Base-by-base conservation (phyloP, 2,888 invertebrate species). In the Erannis defoliaria region DNA sequence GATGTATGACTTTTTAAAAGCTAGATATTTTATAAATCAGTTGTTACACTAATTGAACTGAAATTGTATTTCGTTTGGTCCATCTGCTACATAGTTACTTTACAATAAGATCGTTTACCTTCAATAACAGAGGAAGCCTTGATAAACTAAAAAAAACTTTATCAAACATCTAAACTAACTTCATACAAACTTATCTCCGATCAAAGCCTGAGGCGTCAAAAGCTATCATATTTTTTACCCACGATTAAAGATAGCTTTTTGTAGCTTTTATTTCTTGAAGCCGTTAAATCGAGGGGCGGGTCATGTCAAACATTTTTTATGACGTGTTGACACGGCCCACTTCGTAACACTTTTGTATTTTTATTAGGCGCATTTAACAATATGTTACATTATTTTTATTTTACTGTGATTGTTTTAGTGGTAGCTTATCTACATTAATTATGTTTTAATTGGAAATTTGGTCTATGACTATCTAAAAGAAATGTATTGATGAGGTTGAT, bases 281-380 rank as follows among this genome's bases (percentile, higher is more conserved):
- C 50, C 57, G 65, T 70, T 73, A 67, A 77, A 75, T 74, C 51
- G 71, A 71, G 70, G 72, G 75, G 75, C 77, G 76, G 76, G 73
- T 56, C 64, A 33, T 65, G 71, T 72, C 69, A 64, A 70, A 48
- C 65, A 42, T 68, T 75, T 75, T 73, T 74, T 69, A 68, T 50
- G 64, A 66, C 57, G 61, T 64, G 74, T 76, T 79, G 79, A 78
- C 77, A 73, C 54, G 72, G 51, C 50, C 62, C 64, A 62, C 68
- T 67, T 49, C 57, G 61, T 63, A 67, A 61, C 67, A 40, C 37
- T 37, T 35, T 55, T 64, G 46, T 48, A 9, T 48, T 46, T 56
- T 16, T 42, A 46, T 51, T 64, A 42, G 42, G 23, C 16, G 46
- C 48, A 46, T 64, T 26, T 40, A 33, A 40, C 51, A 53, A 10